Evolutionary conservation across 2,888 invertebrate genomes (phyloP), one percentile per base, ranked within the genome.

Genomic region (Tetragnatha montana): DNA sequence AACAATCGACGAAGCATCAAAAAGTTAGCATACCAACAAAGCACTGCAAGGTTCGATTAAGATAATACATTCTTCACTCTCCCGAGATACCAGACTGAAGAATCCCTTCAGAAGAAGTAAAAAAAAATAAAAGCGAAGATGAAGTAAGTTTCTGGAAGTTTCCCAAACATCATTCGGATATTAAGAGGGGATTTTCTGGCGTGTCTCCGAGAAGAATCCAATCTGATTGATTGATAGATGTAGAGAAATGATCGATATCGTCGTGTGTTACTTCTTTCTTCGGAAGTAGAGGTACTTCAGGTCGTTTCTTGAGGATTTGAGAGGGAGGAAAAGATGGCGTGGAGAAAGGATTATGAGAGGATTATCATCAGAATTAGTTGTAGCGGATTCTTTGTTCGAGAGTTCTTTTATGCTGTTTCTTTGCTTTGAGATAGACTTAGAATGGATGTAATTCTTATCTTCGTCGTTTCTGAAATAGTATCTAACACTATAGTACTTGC

Each of bases 211-310:
- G 50, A 81, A 71, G 71, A 51, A 51, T 81, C 22, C 73, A 74
- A 22, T 35, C 60, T 51, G 81, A 82, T 82, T 73, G 81, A 82
- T 82, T 73, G 81, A 82, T 82, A 12, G 51, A 17, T 21, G 21
- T 21, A 82, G 21, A n/a, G 51, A 49, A 82, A 50, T 60, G 71
- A 82, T 82, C 81, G 73, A 82, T 82, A n/a, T 22, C 17, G 17
- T 76, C 50, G n/a, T 76, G 17, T n/a, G 35, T 35, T 35, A 35
- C 35, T 35, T 35, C 35, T 50, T 60, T 60, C 76, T 50, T 50
- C 49, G 60, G 17, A 17, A 10, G 60, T 60, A 60, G 60, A 60
- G 60, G 60, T 60, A 60, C 60, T 60, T 60, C 60, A 60, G 60
- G 14, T 60, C 60, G 60, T 4, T 60, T 60, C 14, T 6, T 14